These are phyloP conservation scores for Lasiommata megera DNA, from an alignment of 2,888 invertebrate genomes.

Conservation along the genomic window DNA sequence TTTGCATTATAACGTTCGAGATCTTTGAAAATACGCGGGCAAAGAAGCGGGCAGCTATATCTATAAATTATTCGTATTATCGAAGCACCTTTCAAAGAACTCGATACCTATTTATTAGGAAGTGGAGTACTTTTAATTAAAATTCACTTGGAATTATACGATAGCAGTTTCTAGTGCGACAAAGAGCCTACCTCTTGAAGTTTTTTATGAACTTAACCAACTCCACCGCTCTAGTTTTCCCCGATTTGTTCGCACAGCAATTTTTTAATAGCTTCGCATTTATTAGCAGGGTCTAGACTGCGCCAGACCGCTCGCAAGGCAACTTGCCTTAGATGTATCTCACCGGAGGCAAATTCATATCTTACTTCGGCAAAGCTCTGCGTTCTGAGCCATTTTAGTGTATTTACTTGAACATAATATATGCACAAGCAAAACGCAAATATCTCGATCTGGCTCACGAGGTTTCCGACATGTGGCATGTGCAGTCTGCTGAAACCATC, in stretches of 20 bases:
- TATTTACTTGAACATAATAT: too few species aligned
- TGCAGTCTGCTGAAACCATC: too few species aligned
- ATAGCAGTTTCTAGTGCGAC: constrained; percentile 25
- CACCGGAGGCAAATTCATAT: too few species aligned
- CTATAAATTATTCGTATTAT: not conserved
- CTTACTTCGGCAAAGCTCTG: too few species aligned
- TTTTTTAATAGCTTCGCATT: not conserved
- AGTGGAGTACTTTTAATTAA: constrained; percentile 7
- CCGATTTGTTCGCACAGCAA: not conserved
- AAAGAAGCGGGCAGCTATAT: not conserved
- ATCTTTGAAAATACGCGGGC: too few species aligned
- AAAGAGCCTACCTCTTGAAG: constrained; percentile 29
- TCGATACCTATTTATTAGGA: not conserved
- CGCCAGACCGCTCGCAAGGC: not conserved
- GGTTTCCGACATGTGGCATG: too few species aligned
- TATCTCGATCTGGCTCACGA: too few species aligned
- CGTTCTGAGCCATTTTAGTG: too few species aligned
- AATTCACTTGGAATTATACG: constrained; percentile 8
- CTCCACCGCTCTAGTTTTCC: not conserved
- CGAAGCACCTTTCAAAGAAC: not conserved
- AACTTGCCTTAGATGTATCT: not conserved
- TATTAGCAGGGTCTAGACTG: not conserved
- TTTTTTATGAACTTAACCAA: constrained; percentile 28
- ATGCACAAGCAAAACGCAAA: too few species aligned
- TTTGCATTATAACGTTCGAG: too few species aligned